A percentile compares a stretch with the other conserved stretches of the same genome.
These are phyloP conservation scores for Smutsia temminckii DNA, from an alignment of 2,797 vertebrate species.

Conservation along the genomic window DNA sequence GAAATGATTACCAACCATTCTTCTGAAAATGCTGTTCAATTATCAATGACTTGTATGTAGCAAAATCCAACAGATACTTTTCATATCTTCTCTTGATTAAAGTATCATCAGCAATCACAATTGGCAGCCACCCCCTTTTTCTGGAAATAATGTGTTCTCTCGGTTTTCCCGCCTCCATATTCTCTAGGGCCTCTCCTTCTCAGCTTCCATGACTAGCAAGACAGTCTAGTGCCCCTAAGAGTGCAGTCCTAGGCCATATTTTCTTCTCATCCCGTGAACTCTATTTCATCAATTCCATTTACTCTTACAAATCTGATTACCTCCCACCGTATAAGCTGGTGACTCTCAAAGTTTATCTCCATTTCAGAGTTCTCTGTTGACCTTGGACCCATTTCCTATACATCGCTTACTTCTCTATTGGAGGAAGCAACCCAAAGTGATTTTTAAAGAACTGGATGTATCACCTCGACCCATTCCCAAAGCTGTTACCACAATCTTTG, in stretches of 20 bases:
- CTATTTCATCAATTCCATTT: neutral
- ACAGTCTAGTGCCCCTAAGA: neutral
- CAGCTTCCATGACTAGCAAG: neutral
- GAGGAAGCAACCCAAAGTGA: neutral
- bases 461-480: neutral
- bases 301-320: neutral
- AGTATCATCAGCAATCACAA: neutral
- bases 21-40: neutral
- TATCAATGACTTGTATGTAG: neutral
- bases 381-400: neutral
- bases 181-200: neutral
- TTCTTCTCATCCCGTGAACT: neutral
- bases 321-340: neutral
- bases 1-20: neutral
- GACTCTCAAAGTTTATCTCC: neutral
- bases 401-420: neutral
- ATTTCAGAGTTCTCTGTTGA: neutral
- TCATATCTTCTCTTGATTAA: neutral
- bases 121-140: neutral
- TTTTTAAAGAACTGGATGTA: slow-evolving; percentile 20
- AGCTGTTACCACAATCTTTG: neutral
- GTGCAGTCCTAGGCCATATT: neutral
- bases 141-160: neutral
- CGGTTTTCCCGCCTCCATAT: neutral
- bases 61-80: neutral